Conservation (phyloP, 2,113 vertebrate species). For the Artemisiospiza belli region DNA sequence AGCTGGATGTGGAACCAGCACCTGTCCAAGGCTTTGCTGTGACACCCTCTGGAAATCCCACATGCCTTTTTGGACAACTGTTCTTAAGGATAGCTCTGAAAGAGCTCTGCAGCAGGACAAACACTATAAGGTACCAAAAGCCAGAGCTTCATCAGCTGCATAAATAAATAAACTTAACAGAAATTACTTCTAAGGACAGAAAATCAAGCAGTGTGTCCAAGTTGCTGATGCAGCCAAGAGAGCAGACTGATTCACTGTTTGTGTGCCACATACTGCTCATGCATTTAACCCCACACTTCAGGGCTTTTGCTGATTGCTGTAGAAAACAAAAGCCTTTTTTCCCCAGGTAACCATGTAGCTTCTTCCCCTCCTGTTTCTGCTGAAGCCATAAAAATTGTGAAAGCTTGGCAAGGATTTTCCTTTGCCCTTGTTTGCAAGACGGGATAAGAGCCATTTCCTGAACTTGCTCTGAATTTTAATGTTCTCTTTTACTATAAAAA, state of each 20-base stretch:
- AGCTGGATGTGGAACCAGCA: background rate
- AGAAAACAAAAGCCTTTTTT: background rate
- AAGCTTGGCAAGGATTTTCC: background rate
- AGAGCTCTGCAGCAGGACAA: background rate
- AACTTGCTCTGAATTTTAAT: background rate
- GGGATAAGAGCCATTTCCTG: background rate
- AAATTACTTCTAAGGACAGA: background rate
- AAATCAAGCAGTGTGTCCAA: conserved; percentile 11
- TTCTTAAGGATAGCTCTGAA: background rate
- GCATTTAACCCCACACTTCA: background rate
- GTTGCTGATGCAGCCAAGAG: background rate
- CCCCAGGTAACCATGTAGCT: background rate
- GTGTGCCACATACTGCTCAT: background rate
- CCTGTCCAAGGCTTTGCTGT: background rate
- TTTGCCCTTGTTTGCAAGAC: background rate
- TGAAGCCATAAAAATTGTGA: background rate
- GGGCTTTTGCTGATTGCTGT: background rate
- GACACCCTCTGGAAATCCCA: background rate
- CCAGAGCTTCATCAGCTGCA: background rate
- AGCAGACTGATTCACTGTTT: background rate
- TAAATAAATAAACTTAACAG: background rate
- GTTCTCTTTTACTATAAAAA: background rate
- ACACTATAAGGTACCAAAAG: background rate
- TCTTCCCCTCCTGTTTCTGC: background rate
- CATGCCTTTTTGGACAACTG: background rate